Percentiles rank a stretch among this genome's conserved stretches.
phyloP scores from a whole-genome alignment of 2,888 invertebrate genomes.

The Temnothorax rugatulus region DNA sequence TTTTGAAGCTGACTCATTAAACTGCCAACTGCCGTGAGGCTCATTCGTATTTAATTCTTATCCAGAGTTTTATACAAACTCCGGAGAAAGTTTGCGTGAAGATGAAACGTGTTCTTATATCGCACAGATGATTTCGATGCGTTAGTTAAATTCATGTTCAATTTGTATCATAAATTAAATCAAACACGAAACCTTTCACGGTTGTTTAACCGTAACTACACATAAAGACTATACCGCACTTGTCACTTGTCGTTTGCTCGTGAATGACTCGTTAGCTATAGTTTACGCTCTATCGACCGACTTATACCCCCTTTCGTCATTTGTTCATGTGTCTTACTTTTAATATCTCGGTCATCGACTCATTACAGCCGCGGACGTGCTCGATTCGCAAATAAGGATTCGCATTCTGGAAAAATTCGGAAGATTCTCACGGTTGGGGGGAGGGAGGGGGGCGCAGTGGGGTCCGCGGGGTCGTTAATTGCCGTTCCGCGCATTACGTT shows the following conservation, averaged over 20 bases:
- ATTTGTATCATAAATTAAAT: constrained; percentile 23
- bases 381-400: neutral
- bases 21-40: neutral
- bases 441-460: no score
- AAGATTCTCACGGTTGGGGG: neutral
- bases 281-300: constrained; percentile 51
- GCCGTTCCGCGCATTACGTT: no score
- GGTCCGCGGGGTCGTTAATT: neutral
- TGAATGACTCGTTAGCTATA: constrained; percentile 37
- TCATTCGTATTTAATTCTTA: neutral
- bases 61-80: neutral
- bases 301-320: constrained; percentile 41
- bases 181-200: neutral
- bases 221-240: constrained; percentile 5
- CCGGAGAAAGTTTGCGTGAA: neutral
- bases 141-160: constrained; percentile 12
- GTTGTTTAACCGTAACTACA: neutral
- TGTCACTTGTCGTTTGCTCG: constrained; percentile 29
- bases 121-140: neutral
- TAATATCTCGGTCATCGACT: constrained; percentile 51
- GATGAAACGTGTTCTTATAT: neutral
- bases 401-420: neutral
- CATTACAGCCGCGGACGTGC: neutral
- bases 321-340: constrained; percentile 48
- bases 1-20: neutral